phyloP scores from a whole-genome alignment of 2,888 invertebrate genomes.

The Scrobipalpa costella region DNA sequence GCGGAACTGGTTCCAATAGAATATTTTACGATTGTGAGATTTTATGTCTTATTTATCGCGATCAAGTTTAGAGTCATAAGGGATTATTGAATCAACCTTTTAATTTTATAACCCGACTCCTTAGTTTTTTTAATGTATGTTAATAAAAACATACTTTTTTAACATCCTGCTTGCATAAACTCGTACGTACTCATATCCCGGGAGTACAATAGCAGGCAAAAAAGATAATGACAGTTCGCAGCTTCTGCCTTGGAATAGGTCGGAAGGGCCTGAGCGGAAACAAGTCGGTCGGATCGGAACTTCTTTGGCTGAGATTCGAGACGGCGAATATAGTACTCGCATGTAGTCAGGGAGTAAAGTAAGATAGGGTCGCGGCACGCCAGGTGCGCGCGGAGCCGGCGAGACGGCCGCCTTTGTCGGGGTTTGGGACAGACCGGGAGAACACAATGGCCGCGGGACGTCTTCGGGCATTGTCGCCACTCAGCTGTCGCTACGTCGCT shows the following conservation, averaged over 20 bases:
- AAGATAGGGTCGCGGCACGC: slow-evolving; percentile 62
- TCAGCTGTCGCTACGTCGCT: slow-evolving; percentile 70
- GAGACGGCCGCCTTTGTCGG: slow-evolving; percentile 52
- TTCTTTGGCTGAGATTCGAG: slow-evolving; percentile 45
- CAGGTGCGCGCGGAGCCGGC: slow-evolving; percentile 68
- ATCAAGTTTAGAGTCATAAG: slow-evolving; percentile 39
- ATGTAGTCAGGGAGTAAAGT: slow-evolving; percentile 48
- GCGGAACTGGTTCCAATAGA: slow-evolving; percentile 64
- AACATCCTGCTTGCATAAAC: slow-evolving; percentile 17
- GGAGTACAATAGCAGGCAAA: slow-evolving; percentile 23
- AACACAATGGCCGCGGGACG: slow-evolving; percentile 75
- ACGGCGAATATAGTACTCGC: slow-evolving; percentile 36
- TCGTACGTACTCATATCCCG: neutral
- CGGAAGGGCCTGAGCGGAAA: slow-evolving; percentile 57
- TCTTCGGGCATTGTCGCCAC: slow-evolving; percentile 74
- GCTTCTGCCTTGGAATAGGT: slow-evolving; percentile 35
- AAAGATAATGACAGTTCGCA: slow-evolving; percentile 27
- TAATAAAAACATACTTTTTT: slow-evolving; percentile 16
- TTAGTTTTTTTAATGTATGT: slow-evolving; percentile 24
- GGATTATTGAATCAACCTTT: slow-evolving; percentile 31
- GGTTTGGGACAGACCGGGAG: slow-evolving; percentile 53
- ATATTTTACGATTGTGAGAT: slow-evolving; percentile 33
- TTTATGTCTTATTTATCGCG: slow-evolving; percentile 46
- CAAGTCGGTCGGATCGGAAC: slow-evolving; percentile 23
- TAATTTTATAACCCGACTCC: slow-evolving; percentile 24